These are phyloP conservation scores for Rhabdornis inornatus DNA, from an alignment of 2,113 vertebrate genomes.

Conservation along the genomic window DNA sequence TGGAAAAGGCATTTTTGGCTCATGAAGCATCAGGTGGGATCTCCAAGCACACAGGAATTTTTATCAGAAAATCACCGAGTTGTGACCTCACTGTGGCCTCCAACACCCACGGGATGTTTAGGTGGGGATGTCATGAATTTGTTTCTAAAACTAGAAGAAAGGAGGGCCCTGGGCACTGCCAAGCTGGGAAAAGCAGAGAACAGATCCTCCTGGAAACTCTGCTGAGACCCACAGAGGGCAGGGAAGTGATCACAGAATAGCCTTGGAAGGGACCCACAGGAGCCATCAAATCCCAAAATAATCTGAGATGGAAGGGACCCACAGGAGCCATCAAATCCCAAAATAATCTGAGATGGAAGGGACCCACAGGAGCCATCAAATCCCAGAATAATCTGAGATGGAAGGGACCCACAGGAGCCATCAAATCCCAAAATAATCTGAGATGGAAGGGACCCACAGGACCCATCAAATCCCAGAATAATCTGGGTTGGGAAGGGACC, in stretches of 20 bases:
- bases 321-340: neutral
- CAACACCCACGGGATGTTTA: rapidly evolving
- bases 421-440: neutral
- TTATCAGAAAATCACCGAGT: rapidly evolving
- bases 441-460: rapidly evolving
- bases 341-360: neutral
- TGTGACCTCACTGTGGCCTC: neutral
- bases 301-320: too few relatives aligned
- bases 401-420: neutral
- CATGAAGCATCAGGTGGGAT: rapidly evolving
- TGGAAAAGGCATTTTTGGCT: neutral
- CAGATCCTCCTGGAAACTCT: neutral
- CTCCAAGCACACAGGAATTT: rapidly evolving
- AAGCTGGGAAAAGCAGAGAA: neutral
- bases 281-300: neutral
- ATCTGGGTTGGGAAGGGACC: too few relatives aligned
- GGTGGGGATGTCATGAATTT: neutral
- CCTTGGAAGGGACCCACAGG: neutral
- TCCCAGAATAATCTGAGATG: neutral
- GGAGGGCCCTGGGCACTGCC: neutral
- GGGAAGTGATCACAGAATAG: neutral
- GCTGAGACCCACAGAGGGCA: neutral
- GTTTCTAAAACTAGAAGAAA: neutral
- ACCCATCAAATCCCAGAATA: neutral
- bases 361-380: neutral